Evolutionary conservation across 2,888 invertebrate species (phyloP), one percentile per base, ranked within the genome.

Genomic region (Scaptomyza flava): DNA sequence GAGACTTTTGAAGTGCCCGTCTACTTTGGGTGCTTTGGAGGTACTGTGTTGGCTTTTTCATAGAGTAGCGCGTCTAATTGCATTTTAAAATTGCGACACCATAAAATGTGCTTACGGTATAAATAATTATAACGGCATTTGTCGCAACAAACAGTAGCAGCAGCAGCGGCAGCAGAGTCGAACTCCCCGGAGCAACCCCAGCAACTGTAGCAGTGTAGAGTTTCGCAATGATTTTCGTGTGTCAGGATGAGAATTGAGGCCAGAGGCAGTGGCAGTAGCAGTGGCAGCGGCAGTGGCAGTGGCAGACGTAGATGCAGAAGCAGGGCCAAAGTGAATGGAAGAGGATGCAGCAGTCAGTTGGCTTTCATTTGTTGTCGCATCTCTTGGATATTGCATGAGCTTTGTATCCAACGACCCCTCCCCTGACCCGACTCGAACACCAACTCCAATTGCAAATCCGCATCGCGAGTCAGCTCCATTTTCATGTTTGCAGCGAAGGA

Each of bases 71-170:
- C 79, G 75, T 86, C 89, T 89, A 90, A 89, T 90, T 90, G 87
- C 90, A 90, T 90, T 90, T 86, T 85, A 79, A 89, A 90, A 90
- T 86, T 89, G 89, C 79, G 80, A 81, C 86, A 78, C 89, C 89
- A 90, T 89, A 86, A 89, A 89, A 90, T 90, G 89, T 90, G 86
- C 90, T 89, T 90, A 87, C 89, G 79, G 85, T 82, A 89, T 90
- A 90, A 89, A 90, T 90, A 90, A 90, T 90, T 89, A 81, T 85
- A 88, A 89, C 79, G 85, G 77, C 81, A 83, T 84, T 90, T 87
- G 83, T 85, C 76, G 80, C 87, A 89, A 79, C 86, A 87, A 83
- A 79, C 84, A 75, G 38, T n/a, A 38, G 14, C 38, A 17, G 38
- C 17, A 38, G 38, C 14, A 38, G n/a, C 33, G 8, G 33, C 36